Evolutionary conservation across 2,113 vertebrate genomes (phyloP).

Genomic region (Serilophus lunatus): DNA sequence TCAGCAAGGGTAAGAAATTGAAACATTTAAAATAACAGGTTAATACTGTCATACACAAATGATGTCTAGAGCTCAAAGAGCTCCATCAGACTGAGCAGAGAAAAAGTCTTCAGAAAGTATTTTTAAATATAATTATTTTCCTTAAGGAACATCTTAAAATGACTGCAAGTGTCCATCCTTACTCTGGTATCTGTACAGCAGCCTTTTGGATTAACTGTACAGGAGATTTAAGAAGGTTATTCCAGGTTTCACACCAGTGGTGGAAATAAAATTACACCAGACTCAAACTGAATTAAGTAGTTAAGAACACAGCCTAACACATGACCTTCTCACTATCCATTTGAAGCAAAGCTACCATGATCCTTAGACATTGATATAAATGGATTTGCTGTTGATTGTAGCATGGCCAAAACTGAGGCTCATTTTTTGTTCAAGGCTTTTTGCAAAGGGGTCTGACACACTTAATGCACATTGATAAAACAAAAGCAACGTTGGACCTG

Average conservation of each 20-base stretch:
- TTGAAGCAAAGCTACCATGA: neutral
- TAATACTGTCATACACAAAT: neutral
- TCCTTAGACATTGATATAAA: neutral
- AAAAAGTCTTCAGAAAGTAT: neutral
- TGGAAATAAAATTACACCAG: conserved; percentile 19
- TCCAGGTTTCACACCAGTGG: neutral
- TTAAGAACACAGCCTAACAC: neutral
- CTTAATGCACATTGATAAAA: neutral
- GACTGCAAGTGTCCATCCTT: neutral
- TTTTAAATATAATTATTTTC: neutral
- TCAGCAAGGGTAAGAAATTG: neutral
- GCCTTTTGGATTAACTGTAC: neutral
- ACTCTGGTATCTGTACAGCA: neutral
- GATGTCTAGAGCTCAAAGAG: neutral
- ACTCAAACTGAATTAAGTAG: conserved; percentile 18
- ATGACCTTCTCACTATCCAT: neutral
- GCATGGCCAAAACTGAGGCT: neutral
- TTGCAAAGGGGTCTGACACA: neutral
- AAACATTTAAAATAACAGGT: neutral
- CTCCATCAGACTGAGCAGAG: neutral
- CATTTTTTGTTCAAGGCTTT: neutral
- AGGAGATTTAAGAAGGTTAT: conserved; percentile 2
- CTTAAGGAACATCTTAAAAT: neutral
- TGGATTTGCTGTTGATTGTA: neutral
- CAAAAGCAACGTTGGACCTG: neutral